Evolutionary conservation across 2,797 vertebrate genomes (phyloP).

Genomic region (Passerculus sandwichensis): DNA sequence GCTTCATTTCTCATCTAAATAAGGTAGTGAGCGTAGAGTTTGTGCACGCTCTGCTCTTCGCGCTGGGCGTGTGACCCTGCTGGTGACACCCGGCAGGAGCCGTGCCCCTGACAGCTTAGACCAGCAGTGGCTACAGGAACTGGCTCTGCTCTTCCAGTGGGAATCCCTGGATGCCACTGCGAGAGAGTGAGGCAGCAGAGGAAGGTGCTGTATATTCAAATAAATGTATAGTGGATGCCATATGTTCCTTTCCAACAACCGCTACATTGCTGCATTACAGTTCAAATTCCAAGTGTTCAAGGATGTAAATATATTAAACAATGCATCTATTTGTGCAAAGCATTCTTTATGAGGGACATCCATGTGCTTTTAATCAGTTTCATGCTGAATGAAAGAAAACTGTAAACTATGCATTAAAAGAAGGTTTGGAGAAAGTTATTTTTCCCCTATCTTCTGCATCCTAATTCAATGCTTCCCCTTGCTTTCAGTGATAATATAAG

Average conservation of each 20-base stretch:
- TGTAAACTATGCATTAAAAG: constrained; percentile 83
- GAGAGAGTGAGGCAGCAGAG: constrained; percentile 49
- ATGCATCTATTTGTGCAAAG: constrained; percentile 66
- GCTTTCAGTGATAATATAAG: constrained; percentile 77
- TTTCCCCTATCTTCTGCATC: constrained; percentile 79
- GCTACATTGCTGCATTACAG: constrained; percentile 51
- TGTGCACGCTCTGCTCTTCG: not conserved
- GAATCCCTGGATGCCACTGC: constrained; percentile 1
- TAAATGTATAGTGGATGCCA: constrained; percentile 51
- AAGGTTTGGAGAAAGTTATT: constrained; percentile 83
- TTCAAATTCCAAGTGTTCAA: constrained; percentile 66
- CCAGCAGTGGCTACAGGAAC: not conserved
- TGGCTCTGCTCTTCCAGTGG: constrained; percentile 27
- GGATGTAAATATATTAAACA: constrained; percentile 78
- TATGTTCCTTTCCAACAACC: constrained; percentile 58
- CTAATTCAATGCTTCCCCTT: constrained; percentile 79
- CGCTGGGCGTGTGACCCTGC: not conserved
- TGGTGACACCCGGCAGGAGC: not conserved
- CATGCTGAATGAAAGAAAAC: constrained; percentile 81
- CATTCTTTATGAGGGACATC: constrained; percentile 68
- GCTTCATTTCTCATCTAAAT: not conserved
- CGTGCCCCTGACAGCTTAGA: not conserved
- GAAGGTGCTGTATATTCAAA: constrained; percentile 62
- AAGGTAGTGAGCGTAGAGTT: not conserved
- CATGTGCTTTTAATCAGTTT: constrained; percentile 82